These are phyloP conservation scores for Chromobotia macracanthus DNA, from an alignment of 2,797 vertebrate genomes.

Conservation along the genomic window DNA sequence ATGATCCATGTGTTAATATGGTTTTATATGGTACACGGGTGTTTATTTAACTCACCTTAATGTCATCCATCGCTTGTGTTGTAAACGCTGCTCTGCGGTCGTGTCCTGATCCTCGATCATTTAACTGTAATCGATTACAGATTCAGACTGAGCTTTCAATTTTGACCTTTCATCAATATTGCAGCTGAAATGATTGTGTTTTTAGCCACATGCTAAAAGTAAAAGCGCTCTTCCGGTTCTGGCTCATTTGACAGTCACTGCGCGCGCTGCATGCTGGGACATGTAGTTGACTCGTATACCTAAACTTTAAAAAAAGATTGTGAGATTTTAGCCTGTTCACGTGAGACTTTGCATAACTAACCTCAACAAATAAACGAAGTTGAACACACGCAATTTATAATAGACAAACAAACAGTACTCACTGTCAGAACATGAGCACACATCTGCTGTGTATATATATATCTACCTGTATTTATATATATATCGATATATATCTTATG, in stretches of 20 bases:
- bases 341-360: not conserved
- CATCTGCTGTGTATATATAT: too few relatives aligned
- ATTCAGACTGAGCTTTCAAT: not conserved
- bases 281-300: too few relatives aligned
- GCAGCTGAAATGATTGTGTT: slow-evolving; percentile 43
- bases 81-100: not conserved
- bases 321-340: too few relatives aligned
- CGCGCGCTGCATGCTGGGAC: slow-evolving; percentile 42
- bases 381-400: too few relatives aligned
- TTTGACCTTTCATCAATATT: not conserved
- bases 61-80: slow-evolving; percentile 70
- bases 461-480: too few relatives aligned
- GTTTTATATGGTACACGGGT: not conserved
- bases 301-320: too few relatives aligned
- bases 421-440: too few relatives aligned
- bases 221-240: slow-evolving; percentile 51
- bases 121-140: not conserved
- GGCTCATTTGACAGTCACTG: not conserved
- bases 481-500: too few relatives aligned
- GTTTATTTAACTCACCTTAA: slow-evolving; percentile 66
- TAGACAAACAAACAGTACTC: too few relatives aligned
- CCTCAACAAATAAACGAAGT: too few relatives aligned
- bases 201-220: slow-evolving; percentile 61
- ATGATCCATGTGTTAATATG: not conserved
- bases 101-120: slow-evolving; percentile 13